phyloP scores from a whole-genome alignment of 2,797 vertebrate genomes.

The Fistularia commersonii region DNA sequence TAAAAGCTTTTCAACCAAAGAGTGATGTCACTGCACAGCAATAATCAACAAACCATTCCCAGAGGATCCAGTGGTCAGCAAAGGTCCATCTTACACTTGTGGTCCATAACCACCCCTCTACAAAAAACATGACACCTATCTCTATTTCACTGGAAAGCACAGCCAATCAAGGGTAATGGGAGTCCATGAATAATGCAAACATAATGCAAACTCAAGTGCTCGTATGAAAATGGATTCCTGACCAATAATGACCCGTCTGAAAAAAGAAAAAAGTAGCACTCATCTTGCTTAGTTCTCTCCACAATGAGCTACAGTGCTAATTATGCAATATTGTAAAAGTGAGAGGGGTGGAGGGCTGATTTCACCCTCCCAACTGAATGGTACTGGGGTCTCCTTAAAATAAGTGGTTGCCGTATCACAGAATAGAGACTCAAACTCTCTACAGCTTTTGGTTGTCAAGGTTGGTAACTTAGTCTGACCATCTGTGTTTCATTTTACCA shows the following conservation, averaged over 20 bases:
- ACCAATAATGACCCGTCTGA: slow-evolving; percentile 56
- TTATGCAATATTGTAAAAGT: slow-evolving; percentile 31
- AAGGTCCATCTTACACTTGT: slow-evolving; percentile 32
- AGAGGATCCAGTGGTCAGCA: slow-evolving; percentile 41
- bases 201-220: slow-evolving; percentile 53
- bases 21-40: slow-evolving; percentile 60
- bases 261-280: slow-evolving; percentile 34
- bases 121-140: too few relatives aligned
- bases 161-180: slow-evolving; percentile 44
- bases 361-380: not conserved
- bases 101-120: slow-evolving; percentile 2
- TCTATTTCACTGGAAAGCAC: slow-evolving; percentile 26
- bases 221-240: slow-evolving; percentile 67
- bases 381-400: too few relatives aligned
- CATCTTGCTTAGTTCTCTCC: slow-evolving; percentile 34
- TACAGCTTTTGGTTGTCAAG: too few relatives aligned
- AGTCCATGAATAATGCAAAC: slow-evolving; percentile 66
- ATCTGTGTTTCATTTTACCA: too few relatives aligned
- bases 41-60: slow-evolving; percentile 56
- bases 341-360: slow-evolving; percentile 13
- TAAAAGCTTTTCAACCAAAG: slow-evolving; percentile 64
- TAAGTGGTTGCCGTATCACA: too few relatives aligned
- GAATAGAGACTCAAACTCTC: too few relatives aligned
- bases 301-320: slow-evolving; percentile 41
- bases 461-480: too few relatives aligned